These are phyloP conservation scores for Phortica variegata DNA, from an alignment of 1,140 invertebrate genomes.

Conservation along the genomic window DNA sequence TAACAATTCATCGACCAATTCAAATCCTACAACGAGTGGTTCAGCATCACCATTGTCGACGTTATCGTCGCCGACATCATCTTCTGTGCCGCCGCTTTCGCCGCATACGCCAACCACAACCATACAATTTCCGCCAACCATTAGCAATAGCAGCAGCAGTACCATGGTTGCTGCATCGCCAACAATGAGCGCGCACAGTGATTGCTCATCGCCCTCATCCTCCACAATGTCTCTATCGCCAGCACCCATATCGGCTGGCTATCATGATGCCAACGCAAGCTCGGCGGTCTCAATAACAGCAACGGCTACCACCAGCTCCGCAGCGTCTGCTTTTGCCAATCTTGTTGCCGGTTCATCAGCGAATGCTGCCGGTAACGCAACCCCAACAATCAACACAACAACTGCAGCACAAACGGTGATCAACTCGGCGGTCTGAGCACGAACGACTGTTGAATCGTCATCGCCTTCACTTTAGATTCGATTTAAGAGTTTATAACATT, in stretches of 20 bases:
- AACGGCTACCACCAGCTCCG: constrained; percentile 33
- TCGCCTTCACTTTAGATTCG: too few relatives aligned
- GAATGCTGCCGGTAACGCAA: constrained; percentile 8
- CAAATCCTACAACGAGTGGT: neutral
- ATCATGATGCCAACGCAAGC: constrained; percentile 38
- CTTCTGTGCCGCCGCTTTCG: constrained; percentile 36
- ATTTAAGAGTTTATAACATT: too few relatives aligned
- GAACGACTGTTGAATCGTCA: neutral
- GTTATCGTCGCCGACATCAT: constrained; percentile 12
- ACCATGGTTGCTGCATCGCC: constrained; percentile 46
- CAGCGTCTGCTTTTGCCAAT: constrained; percentile 36
- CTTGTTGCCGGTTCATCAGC: constrained; percentile 7
- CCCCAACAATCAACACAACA: constrained; percentile 32
- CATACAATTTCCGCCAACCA: constrained; percentile 39
- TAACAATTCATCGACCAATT: neutral
- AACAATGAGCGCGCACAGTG: constrained; percentile 49
- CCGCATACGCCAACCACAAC: constrained; percentile 48
- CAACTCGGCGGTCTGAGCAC: constrained; percentile 47
- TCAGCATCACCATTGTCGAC: constrained; percentile 1
- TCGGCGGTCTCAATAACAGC: constrained; percentile 47
- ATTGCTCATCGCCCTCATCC: constrained; percentile 49
- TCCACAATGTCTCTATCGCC: constrained; percentile 50
- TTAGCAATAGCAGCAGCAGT: constrained; percentile 41
- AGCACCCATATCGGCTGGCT: constrained; percentile 38
- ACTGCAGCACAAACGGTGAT: constrained; percentile 37